These are phyloP conservation scores for Nasonia longicornis DNA, from an alignment of 1,140 invertebrate genomes.

Conservation along the genomic window DNA sequence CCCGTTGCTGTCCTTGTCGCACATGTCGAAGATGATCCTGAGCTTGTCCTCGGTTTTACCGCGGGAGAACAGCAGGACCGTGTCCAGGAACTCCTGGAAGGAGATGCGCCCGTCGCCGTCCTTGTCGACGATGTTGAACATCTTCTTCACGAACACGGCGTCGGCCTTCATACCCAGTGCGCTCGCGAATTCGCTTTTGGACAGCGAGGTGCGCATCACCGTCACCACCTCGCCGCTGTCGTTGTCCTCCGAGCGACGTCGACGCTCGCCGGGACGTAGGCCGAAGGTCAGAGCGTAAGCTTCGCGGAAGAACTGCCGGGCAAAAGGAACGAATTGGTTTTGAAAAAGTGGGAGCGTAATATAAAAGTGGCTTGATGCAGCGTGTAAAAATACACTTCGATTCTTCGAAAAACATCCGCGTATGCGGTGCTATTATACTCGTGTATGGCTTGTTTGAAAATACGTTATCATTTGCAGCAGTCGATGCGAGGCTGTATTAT, in stretches of 20 bases:
- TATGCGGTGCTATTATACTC: too few species aligned
- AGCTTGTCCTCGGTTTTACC: constrained; percentile 97
- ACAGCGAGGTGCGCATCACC: constrained; percentile 93
- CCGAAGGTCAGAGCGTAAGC: constrained; percentile 96
- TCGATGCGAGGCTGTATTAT: background rate
- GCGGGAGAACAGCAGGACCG: constrained; percentile 90
- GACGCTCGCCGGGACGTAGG: constrained; percentile 79
- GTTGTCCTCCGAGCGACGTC: constrained; percentile 77
- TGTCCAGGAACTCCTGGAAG: constrained; percentile 98
- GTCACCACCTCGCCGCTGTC: constrained; percentile 88
- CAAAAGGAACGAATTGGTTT: background rate
- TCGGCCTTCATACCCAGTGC: constrained; percentile 96
- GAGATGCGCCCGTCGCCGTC: constrained; percentile 95
- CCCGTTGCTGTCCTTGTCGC: constrained; percentile 95
- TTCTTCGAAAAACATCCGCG: too few species aligned
- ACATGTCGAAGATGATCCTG: constrained; percentile 98
- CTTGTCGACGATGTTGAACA: constrained; percentile 99
- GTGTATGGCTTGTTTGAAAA: too few species aligned
- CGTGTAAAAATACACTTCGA: too few species aligned
- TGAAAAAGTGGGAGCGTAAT: too few species aligned
- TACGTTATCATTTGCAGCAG: background rate
- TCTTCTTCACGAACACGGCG: constrained; percentile 97
- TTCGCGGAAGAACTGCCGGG: constrained; percentile 91
- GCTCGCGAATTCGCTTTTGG: constrained; percentile 96
- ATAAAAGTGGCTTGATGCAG: too few species aligned